phyloP scores from a whole-genome alignment of 2,797 vertebrate genomes.

The Pyrocephalus nanus region DNA sequence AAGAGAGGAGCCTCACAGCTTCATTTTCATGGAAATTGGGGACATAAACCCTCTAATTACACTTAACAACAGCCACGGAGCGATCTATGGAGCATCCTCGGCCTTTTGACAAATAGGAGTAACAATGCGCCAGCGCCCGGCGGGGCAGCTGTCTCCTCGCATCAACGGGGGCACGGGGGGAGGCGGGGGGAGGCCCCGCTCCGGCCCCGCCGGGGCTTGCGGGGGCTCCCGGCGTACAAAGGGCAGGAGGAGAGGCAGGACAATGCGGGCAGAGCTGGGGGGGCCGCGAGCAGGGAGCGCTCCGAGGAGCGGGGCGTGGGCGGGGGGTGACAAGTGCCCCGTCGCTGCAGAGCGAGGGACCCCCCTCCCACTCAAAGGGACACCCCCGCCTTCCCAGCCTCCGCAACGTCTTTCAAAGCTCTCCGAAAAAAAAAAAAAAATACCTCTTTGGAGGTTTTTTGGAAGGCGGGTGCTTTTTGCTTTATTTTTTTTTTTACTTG shows the following conservation, averaged over 20 bases:
- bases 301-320: neutral
- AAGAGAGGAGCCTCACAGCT: conserved; percentile 80
- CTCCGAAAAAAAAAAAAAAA: neutral
- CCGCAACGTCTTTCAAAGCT: neutral
- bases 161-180: neutral
- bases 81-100: conserved; percentile 64
- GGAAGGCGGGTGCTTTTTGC: neutral
- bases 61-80: conserved; percentile 61
- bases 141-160: conserved; percentile 49
- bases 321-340: neutral
- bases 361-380: neutral
- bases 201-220: neutral
- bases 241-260: conserved; percentile 5
- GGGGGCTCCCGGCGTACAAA: conserved; percentile 54
- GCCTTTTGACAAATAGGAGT: conserved; percentile 66
- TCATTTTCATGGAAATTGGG: conserved; percentile 78
- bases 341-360: neutral
- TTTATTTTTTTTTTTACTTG: neutral
- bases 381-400: neutral
- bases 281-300: neutral
- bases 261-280: neutral
- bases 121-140: conserved; percentile 70
- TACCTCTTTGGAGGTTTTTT: neutral
- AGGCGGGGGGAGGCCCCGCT: neutral
- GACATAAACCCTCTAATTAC: conserved; percentile 67